These are phyloP conservation scores for Parasteatoda tepidariorum DNA, from an alignment of 1,140 invertebrate species.

Conservation along the genomic window DNA sequence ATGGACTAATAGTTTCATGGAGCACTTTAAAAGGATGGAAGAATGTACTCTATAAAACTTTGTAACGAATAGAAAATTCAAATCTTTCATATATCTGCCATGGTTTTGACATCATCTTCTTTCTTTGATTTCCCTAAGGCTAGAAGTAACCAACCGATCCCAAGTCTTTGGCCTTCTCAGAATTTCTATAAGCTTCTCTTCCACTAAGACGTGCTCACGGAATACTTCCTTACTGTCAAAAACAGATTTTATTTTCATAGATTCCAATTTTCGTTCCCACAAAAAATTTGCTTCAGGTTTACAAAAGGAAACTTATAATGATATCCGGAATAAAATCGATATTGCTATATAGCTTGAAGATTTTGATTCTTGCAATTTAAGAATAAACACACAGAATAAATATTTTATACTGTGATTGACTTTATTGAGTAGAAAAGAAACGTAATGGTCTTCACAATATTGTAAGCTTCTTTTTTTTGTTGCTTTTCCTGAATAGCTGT, in stretches of 20 bases:
- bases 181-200: not conserved
- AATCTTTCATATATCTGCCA: not conserved
- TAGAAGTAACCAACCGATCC: not conserved
- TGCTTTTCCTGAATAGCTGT: too few species aligned
- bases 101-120: constrained; percentile 8
- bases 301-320: not conserved
- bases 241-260: constrained; percentile 21
- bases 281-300: not conserved
- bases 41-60: too few species aligned
- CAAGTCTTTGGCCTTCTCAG: not conserved
- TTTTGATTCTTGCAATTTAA: not conserved
- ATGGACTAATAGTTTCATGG: too few species aligned
- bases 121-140: constrained; percentile 9
- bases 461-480: too few species aligned
- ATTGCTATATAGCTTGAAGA: not conserved
- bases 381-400: not conserved
- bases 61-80: too few species aligned
- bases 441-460: too few species aligned
- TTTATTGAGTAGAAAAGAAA: too few species aligned
- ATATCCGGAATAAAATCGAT: not conserved
- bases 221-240: not conserved
- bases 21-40: too few species aligned
- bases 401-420: too few species aligned
- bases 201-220: not conserved
- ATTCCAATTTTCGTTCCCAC: not conserved